A percentile compares a stretch with the other conserved stretches of the same genome.
Evolutionary conservation across 2,113 vertebrate genomes (phyloP).

Genomic region (Burhinus oedicnemus): DNA sequence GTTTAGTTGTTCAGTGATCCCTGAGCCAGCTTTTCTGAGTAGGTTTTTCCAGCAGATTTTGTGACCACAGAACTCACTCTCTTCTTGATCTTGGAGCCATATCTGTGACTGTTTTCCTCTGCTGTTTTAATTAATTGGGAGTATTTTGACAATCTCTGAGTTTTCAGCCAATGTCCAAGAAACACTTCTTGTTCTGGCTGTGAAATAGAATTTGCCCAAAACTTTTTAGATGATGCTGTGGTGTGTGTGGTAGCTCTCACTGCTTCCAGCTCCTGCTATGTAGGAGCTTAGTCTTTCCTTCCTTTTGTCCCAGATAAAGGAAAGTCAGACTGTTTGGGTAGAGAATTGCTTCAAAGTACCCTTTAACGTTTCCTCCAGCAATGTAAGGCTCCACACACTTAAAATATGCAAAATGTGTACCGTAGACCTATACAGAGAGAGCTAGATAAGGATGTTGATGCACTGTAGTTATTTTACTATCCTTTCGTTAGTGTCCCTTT

Average conservation of each 20-base stretch:
- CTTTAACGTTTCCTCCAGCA: background rate
- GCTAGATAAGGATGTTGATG: background rate
- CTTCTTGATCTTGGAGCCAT: background rate
- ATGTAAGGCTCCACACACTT: background rate
- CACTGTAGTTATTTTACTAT: background rate
- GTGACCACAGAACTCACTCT: background rate
- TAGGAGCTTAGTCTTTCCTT: background rate
- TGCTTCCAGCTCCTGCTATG: background rate
- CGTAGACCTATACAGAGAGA: background rate
- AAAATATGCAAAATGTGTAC: background rate
- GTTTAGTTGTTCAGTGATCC: background rate
- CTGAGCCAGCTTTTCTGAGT: background rate
- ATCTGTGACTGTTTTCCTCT: background rate
- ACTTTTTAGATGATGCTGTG: background rate
- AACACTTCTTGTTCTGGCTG: background rate
- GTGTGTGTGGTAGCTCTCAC: background rate
- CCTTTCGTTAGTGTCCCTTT: background rate
- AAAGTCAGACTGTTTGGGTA: background rate
- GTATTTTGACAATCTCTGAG: background rate
- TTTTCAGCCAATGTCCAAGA: background rate
- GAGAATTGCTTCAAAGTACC: background rate
- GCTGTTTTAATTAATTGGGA: background rate
- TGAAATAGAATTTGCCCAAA: background rate
- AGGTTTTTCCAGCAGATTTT: background rate
- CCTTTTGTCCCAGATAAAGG: background rate